phyloP scores from a whole-genome alignment of 2,888 invertebrate genomes.

The Metacarcinus magister region DNA sequence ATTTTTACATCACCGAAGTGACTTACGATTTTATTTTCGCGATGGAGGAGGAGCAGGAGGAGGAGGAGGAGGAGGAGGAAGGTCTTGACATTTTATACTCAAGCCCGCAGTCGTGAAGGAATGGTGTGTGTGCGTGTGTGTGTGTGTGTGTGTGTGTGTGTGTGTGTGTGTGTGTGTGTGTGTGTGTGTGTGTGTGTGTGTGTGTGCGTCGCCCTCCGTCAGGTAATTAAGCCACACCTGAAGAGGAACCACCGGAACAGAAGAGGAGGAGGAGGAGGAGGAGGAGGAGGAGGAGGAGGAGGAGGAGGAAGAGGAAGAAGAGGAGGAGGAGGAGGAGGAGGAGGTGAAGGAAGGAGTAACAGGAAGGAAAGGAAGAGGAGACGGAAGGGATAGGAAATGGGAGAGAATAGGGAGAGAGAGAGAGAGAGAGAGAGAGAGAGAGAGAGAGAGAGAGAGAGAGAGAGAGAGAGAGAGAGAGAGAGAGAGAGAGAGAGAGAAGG shows the following conservation, averaged over 20 bases:
- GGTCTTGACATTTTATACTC: not conserved
- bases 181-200: too few relatives aligned
- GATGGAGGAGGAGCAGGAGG: not conserved
- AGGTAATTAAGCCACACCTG: not conserved
- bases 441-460: not conserved
- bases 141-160: too few relatives aligned
- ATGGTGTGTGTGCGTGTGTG: not conserved
- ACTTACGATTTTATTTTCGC: not conserved
- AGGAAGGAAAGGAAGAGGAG: not conserved
- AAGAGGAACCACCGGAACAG: not conserved
- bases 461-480: not conserved
- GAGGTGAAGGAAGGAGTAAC: not conserved
- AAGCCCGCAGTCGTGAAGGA: not conserved
- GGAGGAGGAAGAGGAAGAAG: not conserved
- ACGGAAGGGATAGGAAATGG: not conserved
- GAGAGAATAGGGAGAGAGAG: not conserved
- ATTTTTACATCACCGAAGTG: not conserved
- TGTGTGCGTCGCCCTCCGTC: not conserved
- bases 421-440: not conserved
- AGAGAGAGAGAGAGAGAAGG: not conserved
- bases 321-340: not conserved
- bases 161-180: too few relatives aligned
- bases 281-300: not conserved
- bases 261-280: not conserved
- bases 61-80: constrained; percentile 26